phyloP scores from a whole-genome alignment of 2,797 vertebrate species.

The Enteromius afrohamiltoni region DNA sequence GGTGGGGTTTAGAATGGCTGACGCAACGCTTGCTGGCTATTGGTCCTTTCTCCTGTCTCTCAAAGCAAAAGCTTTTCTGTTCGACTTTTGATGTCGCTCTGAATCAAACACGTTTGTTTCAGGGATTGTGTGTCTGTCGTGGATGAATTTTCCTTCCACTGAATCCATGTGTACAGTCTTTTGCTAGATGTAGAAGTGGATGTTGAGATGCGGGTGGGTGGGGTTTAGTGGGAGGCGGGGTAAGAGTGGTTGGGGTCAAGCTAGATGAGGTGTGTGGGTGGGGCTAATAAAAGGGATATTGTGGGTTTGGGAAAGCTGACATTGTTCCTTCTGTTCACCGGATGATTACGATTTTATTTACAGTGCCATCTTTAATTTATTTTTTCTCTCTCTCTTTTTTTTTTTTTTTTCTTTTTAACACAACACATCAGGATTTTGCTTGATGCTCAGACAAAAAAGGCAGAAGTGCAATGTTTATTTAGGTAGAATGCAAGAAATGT shows the following conservation, averaged over 20 bases:
- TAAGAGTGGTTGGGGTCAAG: slow-evolving; percentile 27
- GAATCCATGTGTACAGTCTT: slow-evolving; percentile 40
- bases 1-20: slow-evolving; percentile 68
- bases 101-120: slow-evolving; percentile 27
- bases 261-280: slow-evolving; percentile 12
- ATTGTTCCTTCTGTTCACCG: slow-evolving; percentile 28
- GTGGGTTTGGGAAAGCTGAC: slow-evolving; percentile 26
- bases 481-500: slow-evolving; percentile 78
- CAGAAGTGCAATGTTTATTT: slow-evolving; percentile 79
- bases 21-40: slow-evolving; percentile 65
- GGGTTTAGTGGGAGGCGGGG: slow-evolving; percentile 32
- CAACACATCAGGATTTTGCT: slow-evolving; percentile 53
- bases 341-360: slow-evolving; percentile 35
- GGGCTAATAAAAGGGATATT: slow-evolving; percentile 74
- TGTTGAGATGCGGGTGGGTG: slow-evolving; percentile 31
- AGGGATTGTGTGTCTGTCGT: slow-evolving; percentile 47
- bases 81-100: slow-evolving; percentile 26
- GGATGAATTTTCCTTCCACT: slow-evolving; percentile 67
- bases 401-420: slow-evolving; percentile 65
- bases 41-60: slow-evolving; percentile 61
- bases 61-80: slow-evolving; percentile 62
- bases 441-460: slow-evolving; percentile 68
- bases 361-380: slow-evolving; percentile 59
- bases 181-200: slow-evolving; percentile 37
- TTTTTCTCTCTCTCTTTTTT: slow-evolving; percentile 17